Base-by-base conservation (phyloP, 2,888 invertebrate species). In the Orgyia antiqua region DNA sequence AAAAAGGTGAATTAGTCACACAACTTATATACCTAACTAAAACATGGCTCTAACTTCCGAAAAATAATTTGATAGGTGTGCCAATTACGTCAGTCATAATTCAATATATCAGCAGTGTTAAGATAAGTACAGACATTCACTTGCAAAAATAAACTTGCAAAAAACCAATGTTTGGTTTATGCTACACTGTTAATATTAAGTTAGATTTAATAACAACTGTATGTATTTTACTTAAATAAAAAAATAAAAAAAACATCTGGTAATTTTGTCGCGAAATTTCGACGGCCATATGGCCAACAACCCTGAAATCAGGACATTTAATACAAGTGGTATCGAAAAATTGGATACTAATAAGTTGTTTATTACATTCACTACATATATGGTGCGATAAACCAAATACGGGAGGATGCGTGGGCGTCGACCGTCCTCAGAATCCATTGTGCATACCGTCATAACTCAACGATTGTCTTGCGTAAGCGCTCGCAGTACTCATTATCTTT, bases 391-490 rank as follows among this genome's bases (percentile, higher is more conserved):
- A 65, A 54, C 69, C 69, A 53, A 65, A 72, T 72, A 70, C 47
- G 62, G 70, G 58, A 55, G 58, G 40, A 39, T 23, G 9, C 55
- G 84, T 83, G 71, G 80, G 83, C 73, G 82, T 68, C 54, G 63
- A 54, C 70, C 65, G 76, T 62, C 66, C 66, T 52, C 69, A 55
- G 59, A 43, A 58, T 37, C 51, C 51, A 68, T 62, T 61, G 58
- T 58, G 45, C 53, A 45, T 45, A 42, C 54, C 36, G 58, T 58
- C 51, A 64, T 72, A 71, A 66, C 47, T 71, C 69, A 64, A 69
- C 66, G 51, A 70, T 74, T 71, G 70, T 74, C 75, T 82, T 82
- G 67, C 76, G 75, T 71, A 82, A 83, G 63, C 57, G 60, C 54
- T 45, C 41, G 55, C 57, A 48, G 46, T 29, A 53, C 58, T 56